phyloP scores from a whole-genome alignment of 2,113 vertebrate genomes.

The Sylvietta virens region DNA sequence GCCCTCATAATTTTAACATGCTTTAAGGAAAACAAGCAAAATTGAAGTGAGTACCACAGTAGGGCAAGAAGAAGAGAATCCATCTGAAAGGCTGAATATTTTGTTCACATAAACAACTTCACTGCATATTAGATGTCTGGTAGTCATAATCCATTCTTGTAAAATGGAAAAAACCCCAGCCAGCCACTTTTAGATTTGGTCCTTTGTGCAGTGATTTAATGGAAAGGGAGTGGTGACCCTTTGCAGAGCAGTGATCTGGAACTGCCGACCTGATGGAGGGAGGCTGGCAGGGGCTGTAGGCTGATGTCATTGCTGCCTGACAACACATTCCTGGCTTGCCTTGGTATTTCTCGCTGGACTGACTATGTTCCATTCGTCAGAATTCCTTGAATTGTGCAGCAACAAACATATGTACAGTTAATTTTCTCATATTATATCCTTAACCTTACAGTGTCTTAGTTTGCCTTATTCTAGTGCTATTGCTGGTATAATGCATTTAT shows the following conservation, averaged over 20 bases:
- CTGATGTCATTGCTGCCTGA: conserved; percentile 34
- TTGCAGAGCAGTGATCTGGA: background rate
- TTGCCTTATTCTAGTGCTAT: background rate
- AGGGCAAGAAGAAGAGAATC: background rate
- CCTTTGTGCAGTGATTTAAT: background rate
- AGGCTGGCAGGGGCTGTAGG: background rate
- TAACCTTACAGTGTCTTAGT: background rate
- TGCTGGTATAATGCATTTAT: background rate
- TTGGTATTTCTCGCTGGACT: background rate
- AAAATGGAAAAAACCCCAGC: background rate
- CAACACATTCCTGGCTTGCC: conserved; percentile 24
- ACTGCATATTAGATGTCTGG: background rate
- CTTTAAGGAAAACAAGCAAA: background rate
- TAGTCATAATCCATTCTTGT: background rate
- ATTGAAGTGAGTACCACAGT: background rate
- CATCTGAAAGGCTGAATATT: background rate
- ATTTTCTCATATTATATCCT: background rate
- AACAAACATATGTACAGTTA: background rate
- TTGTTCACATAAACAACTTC: background rate
- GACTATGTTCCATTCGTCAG: conserved; percentile 18
- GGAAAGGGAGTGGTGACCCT: conserved; percentile 2
- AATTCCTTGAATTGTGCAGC: background rate
- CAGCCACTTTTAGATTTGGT: background rate
- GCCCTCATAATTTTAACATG: background rate
- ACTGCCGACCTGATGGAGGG: background rate